Percentiles rank a stretch among this genome's conserved stretches.
phyloP scores from a whole-genome alignment of 53 echinoderm and acorn worm genomes.

The Hippasteria phrygiana region DNA sequence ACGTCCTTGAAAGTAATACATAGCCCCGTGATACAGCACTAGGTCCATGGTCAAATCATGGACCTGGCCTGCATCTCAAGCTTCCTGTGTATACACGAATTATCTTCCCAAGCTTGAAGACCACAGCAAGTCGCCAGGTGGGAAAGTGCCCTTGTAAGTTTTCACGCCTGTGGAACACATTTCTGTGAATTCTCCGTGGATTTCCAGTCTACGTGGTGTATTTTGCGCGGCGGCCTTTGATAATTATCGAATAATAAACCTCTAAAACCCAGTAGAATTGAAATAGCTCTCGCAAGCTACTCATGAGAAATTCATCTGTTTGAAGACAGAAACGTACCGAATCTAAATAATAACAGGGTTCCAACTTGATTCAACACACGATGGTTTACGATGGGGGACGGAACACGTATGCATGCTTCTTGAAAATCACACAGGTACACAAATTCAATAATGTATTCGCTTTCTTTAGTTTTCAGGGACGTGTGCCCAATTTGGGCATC shows the following conservation, averaged over 20 bases:
- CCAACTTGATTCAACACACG: no score
- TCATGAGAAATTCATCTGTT: neutral
- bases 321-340: neutral
- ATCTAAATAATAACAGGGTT: neutral
- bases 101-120: neutral
- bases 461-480: no score
- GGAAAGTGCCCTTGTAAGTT: constrained; percentile 25
- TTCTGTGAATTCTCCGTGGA: constrained; percentile 32
- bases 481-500: no score
- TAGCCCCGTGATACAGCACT: no score
- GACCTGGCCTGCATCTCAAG: neutral
- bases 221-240: constrained; percentile 43
- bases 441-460: no score
- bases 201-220: constrained; percentile 35
- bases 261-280: neutral
- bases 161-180: constrained; percentile 21
- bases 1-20: no score
- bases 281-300: neutral
- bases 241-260: neutral
- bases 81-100: neutral
- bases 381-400: no score
- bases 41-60: no score
- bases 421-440: no score
- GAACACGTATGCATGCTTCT: no score
- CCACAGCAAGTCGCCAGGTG: constrained; percentile 6